phyloP scores from a whole-genome alignment of 2,888 invertebrate species.

The Conops quadrifasciatus region DNA sequence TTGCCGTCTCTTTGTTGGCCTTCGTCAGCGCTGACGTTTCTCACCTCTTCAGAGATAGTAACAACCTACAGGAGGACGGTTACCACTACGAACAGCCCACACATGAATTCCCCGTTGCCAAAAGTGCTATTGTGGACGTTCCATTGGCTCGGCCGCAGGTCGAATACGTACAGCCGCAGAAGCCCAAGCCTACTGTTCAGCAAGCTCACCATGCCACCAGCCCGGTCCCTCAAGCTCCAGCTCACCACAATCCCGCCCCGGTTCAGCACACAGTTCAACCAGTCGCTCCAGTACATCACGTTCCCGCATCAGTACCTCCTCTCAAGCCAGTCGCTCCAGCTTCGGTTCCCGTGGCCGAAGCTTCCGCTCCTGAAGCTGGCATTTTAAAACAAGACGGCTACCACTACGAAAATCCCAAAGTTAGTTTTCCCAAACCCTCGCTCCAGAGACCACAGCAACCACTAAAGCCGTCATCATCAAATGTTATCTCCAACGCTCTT shows the following conservation, averaged over 20 bases:
- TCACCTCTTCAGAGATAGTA: slow-evolving; percentile 57
- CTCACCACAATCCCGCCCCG: slow-evolving; percentile 26
- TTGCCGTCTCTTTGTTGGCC: slow-evolving; percentile 57
- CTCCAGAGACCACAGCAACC: slow-evolving; percentile 5
- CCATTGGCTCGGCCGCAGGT: slow-evolving; percentile 43
- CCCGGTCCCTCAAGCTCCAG: slow-evolving; percentile 13
- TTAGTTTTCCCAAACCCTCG: slow-evolving; percentile 30
- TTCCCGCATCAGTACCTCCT: slow-evolving; percentile 37
- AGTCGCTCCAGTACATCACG: slow-evolving; percentile 12
- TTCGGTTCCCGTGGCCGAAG: background rate
- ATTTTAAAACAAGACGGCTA: slow-evolving; percentile 51
- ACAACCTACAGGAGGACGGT: slow-evolving; percentile 58
- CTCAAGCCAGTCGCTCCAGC: background rate
- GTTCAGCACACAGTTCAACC: too few relatives aligned
- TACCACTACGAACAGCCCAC: slow-evolving; percentile 53
- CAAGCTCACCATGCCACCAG: background rate
- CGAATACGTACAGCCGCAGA: slow-evolving; percentile 34
- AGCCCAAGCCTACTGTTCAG: slow-evolving; percentile 28
- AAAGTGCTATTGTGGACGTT: slow-evolving; percentile 50
- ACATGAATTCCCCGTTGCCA: slow-evolving; percentile 39
- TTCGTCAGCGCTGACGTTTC: slow-evolving; percentile 58
- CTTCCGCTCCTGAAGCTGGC: slow-evolving; percentile 41
- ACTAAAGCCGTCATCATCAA: slow-evolving; percentile 25
- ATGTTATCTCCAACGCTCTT: background rate
- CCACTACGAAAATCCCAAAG: slow-evolving; percentile 44